Evolutionary conservation across 2,888 invertebrate species (phyloP).

Genomic region (Agrotis clavis): DNA sequence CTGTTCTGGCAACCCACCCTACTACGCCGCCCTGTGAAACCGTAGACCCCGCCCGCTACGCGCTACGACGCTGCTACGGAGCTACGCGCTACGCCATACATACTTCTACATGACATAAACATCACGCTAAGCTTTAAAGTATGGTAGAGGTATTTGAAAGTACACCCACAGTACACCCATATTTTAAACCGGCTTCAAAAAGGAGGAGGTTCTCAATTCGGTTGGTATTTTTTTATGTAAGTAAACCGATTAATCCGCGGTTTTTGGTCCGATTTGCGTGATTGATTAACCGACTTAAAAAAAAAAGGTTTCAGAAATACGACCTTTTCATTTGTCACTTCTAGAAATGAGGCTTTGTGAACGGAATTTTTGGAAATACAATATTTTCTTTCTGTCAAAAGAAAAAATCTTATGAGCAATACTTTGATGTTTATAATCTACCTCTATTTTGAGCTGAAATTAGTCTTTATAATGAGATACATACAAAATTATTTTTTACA

Average conservation of each 20-base stretch:
- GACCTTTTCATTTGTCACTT: slow-evolving; percentile 18
- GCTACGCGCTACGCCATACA: slow-evolving; percentile 59
- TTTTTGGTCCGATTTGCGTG: no score
- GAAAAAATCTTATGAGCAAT: slow-evolving; percentile 19
- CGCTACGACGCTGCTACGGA: slow-evolving; percentile 48
- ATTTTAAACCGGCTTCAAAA: no score
- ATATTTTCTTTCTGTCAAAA: slow-evolving; percentile 11
- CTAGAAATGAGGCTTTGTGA: slow-evolving; percentile 13
- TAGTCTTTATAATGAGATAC: background rate
- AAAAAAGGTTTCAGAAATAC: slow-evolving; percentile 1
- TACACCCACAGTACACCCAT: no score
- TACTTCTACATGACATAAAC: slow-evolving; percentile 33
- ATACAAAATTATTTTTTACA: slow-evolving; percentile 25
- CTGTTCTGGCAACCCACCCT: slow-evolving; percentile 74
- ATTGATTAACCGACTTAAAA: no score
- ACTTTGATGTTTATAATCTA: slow-evolving; percentile 22
- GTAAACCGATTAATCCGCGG: no score
- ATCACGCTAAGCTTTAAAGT: background rate
- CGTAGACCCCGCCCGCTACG: slow-evolving; percentile 84
- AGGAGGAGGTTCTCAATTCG: no score
- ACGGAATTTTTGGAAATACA: slow-evolving; percentile 22
- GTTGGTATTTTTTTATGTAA: no score
- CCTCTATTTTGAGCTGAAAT: slow-evolving; percentile 18
- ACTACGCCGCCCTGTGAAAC: slow-evolving; percentile 80
- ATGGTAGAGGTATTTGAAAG: no score